Percentiles rank a stretch among this genome's conserved stretches.
phyloP scores from a whole-genome alignment of 2,888 invertebrate genomes.

The Chloroclystis v-ata region DNA sequence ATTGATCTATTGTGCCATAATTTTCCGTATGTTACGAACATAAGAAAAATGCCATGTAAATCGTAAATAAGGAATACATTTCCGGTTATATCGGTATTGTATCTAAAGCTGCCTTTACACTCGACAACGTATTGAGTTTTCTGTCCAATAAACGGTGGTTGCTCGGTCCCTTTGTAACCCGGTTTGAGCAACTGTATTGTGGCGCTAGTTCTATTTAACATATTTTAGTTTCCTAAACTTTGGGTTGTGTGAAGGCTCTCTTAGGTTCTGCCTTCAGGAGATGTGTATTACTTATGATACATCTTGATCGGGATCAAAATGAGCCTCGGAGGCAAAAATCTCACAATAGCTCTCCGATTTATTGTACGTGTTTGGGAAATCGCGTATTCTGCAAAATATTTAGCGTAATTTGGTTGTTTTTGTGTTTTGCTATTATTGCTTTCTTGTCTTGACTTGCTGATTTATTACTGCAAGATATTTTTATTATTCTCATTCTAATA shows the following conservation, averaged over 20 bases:
- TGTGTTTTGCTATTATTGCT: background rate
- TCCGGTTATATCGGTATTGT: slow-evolving; percentile 19
- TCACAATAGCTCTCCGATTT: slow-evolving; percentile 13
- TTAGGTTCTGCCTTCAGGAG: slow-evolving; percentile 3
- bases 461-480: too few species aligned
- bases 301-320: slow-evolving; percentile 20
- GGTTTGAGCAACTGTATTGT: background rate
- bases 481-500: too few species aligned
- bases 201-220: background rate
- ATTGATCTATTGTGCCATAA: slow-evolving; percentile 24
- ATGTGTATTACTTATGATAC: slow-evolving; percentile 21
- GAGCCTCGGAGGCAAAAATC: slow-evolving; percentile 15
- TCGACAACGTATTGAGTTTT: background rate
- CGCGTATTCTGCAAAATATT: slow-evolving; percentile 13
- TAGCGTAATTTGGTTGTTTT: slow-evolving; percentile 5
- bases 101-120: slow-evolving; percentile 3
- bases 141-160: background rate
- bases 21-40: slow-evolving; percentile 24
- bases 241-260: background rate
- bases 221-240: background rate
- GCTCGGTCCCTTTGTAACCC: background rate
- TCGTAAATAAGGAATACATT: slow-evolving; percentile 23
- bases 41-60: slow-evolving; percentile 22
- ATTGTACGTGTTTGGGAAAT: slow-evolving; percentile 12
- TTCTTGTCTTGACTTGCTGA: background rate